Evolutionary conservation across 2,113 vertebrate species (phyloP).

Genomic region (Orientallactaga bullata): DNA sequence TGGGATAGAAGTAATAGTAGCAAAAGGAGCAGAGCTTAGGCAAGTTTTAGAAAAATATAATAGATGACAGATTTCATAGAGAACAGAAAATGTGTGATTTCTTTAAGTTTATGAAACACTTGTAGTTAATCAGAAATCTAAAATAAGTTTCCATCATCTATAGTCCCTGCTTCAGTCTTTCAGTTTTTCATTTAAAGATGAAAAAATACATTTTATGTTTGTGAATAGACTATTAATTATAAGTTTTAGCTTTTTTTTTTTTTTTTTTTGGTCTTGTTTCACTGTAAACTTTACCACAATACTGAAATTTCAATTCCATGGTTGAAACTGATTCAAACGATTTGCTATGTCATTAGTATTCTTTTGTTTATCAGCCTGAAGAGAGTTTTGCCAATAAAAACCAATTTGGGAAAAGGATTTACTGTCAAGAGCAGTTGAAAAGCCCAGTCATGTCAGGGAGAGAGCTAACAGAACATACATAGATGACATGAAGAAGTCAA

Average conservation of each 20-base stretch:
- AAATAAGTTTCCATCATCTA: neutral
- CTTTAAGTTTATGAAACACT: neutral
- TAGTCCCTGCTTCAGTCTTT: neutral
- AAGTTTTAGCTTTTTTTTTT: neutral
- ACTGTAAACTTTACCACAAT: neutral
- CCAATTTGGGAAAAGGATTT: neutral
- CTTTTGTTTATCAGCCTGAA: neutral
- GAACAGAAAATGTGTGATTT: neutral
- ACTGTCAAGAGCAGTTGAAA: neutral
- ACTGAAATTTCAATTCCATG: neutral
- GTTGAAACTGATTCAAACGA: neutral
- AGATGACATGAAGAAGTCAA: neutral
- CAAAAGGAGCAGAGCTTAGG: neutral
- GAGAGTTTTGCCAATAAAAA: constrained; percentile 23
- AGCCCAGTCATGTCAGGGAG: accelerated
- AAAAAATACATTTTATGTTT: no score
- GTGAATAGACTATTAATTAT: no score
- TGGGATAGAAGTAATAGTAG: neutral
- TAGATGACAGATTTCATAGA: neutral
- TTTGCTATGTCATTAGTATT: neutral
- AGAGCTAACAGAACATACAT: neutral
- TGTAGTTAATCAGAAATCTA: neutral
- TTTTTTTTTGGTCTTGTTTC: neutral
- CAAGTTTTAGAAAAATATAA: neutral
- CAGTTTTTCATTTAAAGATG: neutral